phyloP scores from a whole-genome alignment of 2,888 invertebrate species.

The Acanthacorydalis orientalis region DNA sequence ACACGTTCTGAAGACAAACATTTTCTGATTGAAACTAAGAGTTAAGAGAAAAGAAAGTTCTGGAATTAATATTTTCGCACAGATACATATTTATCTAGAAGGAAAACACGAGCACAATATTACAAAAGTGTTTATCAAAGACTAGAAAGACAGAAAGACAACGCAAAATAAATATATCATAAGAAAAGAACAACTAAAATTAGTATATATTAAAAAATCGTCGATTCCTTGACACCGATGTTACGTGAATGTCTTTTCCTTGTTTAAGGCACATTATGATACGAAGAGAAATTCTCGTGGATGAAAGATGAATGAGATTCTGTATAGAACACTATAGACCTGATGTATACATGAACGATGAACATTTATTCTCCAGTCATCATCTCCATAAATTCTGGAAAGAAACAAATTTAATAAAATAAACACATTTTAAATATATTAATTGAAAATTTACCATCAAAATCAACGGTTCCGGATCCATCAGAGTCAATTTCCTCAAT shows the following conservation, averaged over 20 bases:
- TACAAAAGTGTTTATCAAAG: too few relatives aligned
- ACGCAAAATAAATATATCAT: neutral
- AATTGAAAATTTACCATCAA: constrained; percentile 61
- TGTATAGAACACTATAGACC: neutral
- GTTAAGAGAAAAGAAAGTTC: too few relatives aligned
- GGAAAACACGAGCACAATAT: too few relatives aligned
- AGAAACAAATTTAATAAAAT: constrained; percentile 17
- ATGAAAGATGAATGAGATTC: neutral
- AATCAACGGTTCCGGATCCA: constrained; percentile 97
- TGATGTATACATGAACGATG: neutral
- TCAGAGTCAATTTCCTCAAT: constrained; percentile 97
- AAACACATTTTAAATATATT: too few relatives aligned
- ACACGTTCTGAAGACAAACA: too few relatives aligned
- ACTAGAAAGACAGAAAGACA: too few relatives aligned
- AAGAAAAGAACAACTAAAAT: neutral
- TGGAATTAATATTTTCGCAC: too few relatives aligned
- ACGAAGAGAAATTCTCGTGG: neutral
- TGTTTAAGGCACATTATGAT: neutral
- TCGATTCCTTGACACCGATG: neutral
- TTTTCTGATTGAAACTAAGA: too few relatives aligned
- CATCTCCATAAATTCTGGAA: constrained; percentile 91
- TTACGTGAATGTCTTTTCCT: neutral
- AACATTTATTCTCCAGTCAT: constrained; percentile 74
- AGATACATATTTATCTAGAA: too few relatives aligned
- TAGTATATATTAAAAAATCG: neutral